phyloP scores from a whole-genome alignment of 1,140 invertebrate species.

The Leptinotarsa lineolata region DNA sequence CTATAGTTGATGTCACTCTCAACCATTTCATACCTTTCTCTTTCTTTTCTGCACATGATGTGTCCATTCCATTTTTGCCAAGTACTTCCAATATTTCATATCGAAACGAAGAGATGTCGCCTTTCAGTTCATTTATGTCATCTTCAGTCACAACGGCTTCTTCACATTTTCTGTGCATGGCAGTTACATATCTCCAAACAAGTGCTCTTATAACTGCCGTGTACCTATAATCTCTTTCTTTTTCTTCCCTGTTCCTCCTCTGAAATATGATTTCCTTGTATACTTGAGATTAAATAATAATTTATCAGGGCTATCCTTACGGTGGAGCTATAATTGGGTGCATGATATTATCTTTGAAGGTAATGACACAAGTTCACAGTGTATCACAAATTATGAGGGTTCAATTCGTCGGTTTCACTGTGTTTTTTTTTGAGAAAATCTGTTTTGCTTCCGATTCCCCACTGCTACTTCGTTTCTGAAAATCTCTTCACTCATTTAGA shows the following conservation, averaged over 20 bases:
- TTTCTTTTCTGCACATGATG: slow-evolving; percentile 69
- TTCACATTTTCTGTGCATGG: slow-evolving; percentile 75
- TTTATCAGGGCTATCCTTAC: neutral
- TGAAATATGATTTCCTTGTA: slow-evolving; percentile 28
- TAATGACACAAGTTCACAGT: no score
- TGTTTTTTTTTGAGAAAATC: no score
- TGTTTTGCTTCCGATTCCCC: no score
- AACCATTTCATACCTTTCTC: slow-evolving; percentile 66
- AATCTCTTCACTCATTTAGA: no score
- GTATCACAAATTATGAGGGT: no score
- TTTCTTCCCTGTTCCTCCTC: slow-evolving; percentile 58
- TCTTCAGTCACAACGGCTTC: slow-evolving; percentile 85
- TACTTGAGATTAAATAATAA: neutral
- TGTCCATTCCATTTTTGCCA: slow-evolving; percentile 77
- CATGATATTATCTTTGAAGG: no score
- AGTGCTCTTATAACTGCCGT: slow-evolving; percentile 79
- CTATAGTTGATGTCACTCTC: neutral
- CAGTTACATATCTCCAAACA: slow-evolving; percentile 83
- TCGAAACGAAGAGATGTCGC: slow-evolving; percentile 79
- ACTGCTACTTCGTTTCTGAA: no score
- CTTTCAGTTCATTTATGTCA: slow-evolving; percentile 90
- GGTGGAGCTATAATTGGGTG: no score
- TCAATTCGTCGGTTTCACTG: no score
- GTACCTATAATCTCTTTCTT: slow-evolving; percentile 71
- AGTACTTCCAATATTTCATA: slow-evolving; percentile 87